These are phyloP conservation scores for Frankliniella fusca DNA, from an alignment of 2,888 invertebrate species.

Conservation along the genomic window DNA sequence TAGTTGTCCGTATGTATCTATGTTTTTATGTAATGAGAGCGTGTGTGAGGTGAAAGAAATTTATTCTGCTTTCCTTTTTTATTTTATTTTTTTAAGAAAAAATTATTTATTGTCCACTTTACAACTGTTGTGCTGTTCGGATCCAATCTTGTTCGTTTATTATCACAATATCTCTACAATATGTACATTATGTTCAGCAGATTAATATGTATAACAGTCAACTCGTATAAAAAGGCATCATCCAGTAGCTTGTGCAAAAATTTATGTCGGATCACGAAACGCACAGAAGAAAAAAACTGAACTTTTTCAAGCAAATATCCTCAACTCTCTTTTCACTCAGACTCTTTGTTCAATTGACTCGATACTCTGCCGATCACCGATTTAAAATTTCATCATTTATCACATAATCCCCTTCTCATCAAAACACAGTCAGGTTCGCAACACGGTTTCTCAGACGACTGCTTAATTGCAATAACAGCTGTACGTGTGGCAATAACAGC, in stretches of 20 bases:
- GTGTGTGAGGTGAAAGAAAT: neutral
- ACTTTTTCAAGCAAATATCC: neutral
- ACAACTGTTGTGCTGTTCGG: neutral
- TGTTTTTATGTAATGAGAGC: neutral
- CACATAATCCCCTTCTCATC: neutral
- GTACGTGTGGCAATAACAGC: neutral
- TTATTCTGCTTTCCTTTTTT: neutral
- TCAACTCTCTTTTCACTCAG: neutral
- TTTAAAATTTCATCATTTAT: neutral
- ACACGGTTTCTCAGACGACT: neutral
- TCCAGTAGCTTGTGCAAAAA: too few relatives aligned
- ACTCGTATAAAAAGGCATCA: neutral
- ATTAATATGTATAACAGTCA: neutral
- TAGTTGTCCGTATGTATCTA: neutral
- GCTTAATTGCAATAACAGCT: neutral
- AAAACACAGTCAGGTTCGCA: neutral
- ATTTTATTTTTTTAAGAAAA: neutral
- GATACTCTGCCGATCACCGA: neutral
- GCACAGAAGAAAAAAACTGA: neutral
- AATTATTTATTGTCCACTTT: neutral
- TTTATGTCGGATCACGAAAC: neutral
- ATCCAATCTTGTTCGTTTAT: neutral
- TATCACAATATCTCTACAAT: slow-evolving; percentile 20
- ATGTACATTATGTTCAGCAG: slow-evolving; percentile 4
- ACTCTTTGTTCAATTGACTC: neutral